phyloP scores from a whole-genome alignment of 2,113 vertebrate genomes.

The Oncorhynchus tshawytscha region DNA sequence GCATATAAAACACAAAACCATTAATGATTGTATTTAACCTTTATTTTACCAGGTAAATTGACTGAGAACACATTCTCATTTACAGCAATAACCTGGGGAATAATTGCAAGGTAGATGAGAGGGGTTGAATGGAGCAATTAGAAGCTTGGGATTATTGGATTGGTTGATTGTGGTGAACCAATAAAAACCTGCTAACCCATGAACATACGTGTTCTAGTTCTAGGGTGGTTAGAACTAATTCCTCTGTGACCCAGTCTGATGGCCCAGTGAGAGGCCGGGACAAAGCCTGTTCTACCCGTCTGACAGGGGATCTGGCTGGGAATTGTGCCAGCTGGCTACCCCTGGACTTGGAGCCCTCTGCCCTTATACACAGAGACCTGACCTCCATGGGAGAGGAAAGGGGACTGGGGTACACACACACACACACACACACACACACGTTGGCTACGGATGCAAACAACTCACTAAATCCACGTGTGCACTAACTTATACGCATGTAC shows the following conservation, averaged over 20 bases:
- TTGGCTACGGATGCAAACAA: not conserved
- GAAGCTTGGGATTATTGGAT: too few relatives aligned
- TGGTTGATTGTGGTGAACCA: too few relatives aligned
- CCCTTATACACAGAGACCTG: constrained; percentile 33
- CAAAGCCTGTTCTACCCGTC: constrained; percentile 48
- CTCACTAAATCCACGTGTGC: not conserved
- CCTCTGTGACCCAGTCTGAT: too few relatives aligned
- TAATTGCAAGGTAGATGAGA: too few relatives aligned
- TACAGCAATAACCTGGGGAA: too few relatives aligned
- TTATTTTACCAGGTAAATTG: too few relatives aligned
- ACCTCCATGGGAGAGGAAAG: constrained; percentile 46
- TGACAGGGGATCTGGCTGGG: constrained; percentile 63
- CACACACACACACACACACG: not conserved
- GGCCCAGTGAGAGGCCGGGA: constrained; percentile 20
- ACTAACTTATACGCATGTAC: constrained; percentile 14
- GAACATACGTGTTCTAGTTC: too few relatives aligned
- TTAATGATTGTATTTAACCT: too few relatives aligned
- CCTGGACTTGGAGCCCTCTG: constrained; percentile 41
- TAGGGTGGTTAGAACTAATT: too few relatives aligned
- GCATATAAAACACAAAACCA: constrained; percentile 12
- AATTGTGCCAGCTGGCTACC: constrained; percentile 53
- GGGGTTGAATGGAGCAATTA: too few relatives aligned
- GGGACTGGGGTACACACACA: constrained; percentile 14
- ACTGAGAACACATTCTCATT: too few relatives aligned
- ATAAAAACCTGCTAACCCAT: too few relatives aligned